phyloP scores from a whole-genome alignment of 2,113 vertebrate genomes.

The Malurus cyaneus region DNA sequence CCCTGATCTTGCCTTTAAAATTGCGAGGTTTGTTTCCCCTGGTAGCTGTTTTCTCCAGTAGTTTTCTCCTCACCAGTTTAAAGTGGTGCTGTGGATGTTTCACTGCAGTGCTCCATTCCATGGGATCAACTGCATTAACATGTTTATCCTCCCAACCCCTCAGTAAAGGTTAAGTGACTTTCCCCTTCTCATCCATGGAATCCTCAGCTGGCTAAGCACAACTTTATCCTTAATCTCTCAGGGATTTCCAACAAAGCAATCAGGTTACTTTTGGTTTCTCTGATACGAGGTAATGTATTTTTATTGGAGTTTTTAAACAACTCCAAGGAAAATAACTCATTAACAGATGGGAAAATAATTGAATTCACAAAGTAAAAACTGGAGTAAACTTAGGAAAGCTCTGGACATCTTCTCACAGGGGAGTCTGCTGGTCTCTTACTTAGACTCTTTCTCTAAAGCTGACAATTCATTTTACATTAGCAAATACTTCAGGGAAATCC shows the following conservation, averaged over 20 bases:
- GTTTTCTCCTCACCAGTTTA: background rate
- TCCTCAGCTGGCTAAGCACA: background rate
- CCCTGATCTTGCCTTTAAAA: background rate
- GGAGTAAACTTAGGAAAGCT: conserved; percentile 47
- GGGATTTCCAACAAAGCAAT: background rate
- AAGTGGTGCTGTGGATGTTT: background rate
- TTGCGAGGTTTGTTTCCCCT: background rate
- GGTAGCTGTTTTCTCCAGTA: background rate
- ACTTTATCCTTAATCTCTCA: background rate
- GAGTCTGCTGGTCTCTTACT: conserved; percentile 47
- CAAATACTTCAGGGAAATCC: conserved; percentile 56
- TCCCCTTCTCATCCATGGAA: background rate
- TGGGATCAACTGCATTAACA: background rate
- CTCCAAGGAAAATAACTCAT: conserved; percentile 51
- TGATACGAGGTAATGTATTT: background rate
- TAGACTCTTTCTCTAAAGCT: conserved; percentile 49
- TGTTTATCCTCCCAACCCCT: background rate
- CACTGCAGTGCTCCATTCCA: background rate
- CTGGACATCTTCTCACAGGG: conserved; percentile 43
- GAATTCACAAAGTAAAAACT: conserved; percentile 44
- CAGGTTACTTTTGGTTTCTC: conserved; percentile 5
- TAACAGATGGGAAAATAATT: conserved; percentile 56
- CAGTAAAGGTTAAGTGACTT: background rate
- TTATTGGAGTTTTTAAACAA: conserved; percentile 57
- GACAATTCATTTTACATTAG: conserved; percentile 68